A percentile compares a stretch with the other conserved stretches of the same genome.
phyloP scores from a whole-genome alignment of 2,888 invertebrate species.

The Thymelicus lineola region DNA sequence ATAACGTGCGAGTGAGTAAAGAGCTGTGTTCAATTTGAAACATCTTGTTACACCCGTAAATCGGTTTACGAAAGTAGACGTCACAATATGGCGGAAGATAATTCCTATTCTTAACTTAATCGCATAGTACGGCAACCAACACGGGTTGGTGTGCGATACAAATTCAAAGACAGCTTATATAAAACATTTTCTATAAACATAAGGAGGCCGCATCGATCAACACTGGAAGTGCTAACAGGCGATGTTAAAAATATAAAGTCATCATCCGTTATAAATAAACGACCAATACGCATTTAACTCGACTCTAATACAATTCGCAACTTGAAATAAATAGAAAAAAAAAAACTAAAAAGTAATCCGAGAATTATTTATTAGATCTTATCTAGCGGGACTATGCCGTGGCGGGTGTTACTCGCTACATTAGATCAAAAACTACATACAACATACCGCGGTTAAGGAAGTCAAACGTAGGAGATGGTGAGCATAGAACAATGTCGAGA shows the following conservation, averaged over 20 bases:
- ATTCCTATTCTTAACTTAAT: no score
- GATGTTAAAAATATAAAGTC: slow-evolving; percentile 13
- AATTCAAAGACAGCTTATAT: slow-evolving; percentile 22
- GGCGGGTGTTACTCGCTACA: slow-evolving; percentile 49
- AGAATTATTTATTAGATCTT: slow-evolving; percentile 33
- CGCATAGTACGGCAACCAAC: not conserved
- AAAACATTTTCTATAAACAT: slow-evolving; percentile 37
- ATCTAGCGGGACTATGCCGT: slow-evolving; percentile 64
- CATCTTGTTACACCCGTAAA: no score
- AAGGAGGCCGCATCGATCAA: slow-evolving; percentile 48
- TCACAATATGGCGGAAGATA: no score
- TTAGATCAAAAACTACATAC: slow-evolving; percentile 49
- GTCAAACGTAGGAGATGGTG: slow-evolving; percentile 53
- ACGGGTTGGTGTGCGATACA: slow-evolving; percentile 24
- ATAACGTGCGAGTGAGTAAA: no score
- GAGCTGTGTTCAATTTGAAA: no score
- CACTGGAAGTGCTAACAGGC: slow-evolving; percentile 54
- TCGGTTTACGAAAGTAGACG: no score
- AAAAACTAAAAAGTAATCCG: slow-evolving; percentile 25
- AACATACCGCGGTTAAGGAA: slow-evolving; percentile 55
- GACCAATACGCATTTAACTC: slow-evolving; percentile 26
- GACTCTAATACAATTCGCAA: slow-evolving; percentile 29
- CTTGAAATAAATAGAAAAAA: slow-evolving; percentile 27
- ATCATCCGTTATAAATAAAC: slow-evolving; percentile 9
- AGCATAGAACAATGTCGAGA: not conserved